These are phyloP conservation scores for Actenoides hombroni DNA, from an alignment of 2,113 vertebrate species.

Conservation along the genomic window DNA sequence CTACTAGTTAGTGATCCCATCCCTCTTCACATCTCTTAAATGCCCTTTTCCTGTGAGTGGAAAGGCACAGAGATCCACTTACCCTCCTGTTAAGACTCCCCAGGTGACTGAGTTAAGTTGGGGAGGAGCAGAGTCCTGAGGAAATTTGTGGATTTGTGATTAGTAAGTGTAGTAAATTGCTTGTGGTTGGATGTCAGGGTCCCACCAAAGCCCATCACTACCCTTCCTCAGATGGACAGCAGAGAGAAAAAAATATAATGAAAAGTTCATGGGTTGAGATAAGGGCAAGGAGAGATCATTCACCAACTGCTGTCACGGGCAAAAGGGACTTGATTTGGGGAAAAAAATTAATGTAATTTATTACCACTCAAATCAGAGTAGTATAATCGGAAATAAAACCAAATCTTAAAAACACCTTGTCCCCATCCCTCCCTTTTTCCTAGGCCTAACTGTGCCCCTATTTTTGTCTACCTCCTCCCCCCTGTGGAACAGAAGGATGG, in stretches of 20 bases:
- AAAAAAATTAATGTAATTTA: background rate
- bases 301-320: background rate
- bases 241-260: background rate
- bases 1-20: background rate
- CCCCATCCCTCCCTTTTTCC: background rate
- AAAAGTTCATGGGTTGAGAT: background rate
- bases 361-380: background rate
- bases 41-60: background rate
- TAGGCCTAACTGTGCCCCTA: background rate
- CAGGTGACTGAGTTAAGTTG: background rate
- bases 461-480: too few relatives aligned
- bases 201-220: background rate
- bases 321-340: background rate
- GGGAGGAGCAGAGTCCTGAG: background rate
- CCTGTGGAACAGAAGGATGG: too few relatives aligned
- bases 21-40: background rate
- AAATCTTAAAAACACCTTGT: background rate
- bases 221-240: background rate
- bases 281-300: background rate
- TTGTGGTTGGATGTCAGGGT: background rate
- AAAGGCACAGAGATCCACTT: background rate
- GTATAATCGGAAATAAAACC: background rate
- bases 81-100: background rate
- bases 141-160: background rate
- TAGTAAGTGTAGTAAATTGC: background rate